Conservation (phyloP, 2,797 vertebrate genomes). For the Anableps anableps region DNA sequence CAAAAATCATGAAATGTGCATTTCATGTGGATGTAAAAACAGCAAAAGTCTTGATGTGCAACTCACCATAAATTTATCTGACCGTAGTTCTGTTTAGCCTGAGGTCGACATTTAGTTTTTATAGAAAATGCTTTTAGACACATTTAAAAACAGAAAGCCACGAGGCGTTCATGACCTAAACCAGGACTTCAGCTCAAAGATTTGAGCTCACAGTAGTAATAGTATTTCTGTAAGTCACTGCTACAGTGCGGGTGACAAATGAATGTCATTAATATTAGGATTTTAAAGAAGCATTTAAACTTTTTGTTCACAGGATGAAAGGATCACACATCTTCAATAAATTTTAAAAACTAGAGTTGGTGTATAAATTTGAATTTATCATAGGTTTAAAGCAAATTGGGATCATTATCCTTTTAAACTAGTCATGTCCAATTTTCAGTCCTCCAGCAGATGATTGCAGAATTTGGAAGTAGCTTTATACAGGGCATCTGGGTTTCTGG, state of each 20-base stretch:
- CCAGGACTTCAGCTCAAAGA: neutral
- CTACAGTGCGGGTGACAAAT: neutral
- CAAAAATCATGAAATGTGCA: neutral
- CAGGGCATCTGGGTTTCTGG: no score
- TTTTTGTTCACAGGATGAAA: neutral
- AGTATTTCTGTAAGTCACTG: neutral
- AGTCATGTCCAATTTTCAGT: no score
- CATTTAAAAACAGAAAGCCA: neutral
- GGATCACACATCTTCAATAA: neutral
- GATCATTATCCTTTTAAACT: no score
- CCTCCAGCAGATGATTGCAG: no score
- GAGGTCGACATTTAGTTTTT: slow-evolving; percentile 1
- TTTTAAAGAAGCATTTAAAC: neutral
- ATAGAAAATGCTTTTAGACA: slow-evolving; percentile 9
- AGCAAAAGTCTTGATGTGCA: neutral
- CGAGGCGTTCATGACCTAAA: neutral
- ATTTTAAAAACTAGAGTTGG: neutral
- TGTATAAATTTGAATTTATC: neutral
- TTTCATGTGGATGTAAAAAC: slow-evolving; percentile 6
- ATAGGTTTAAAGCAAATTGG: no score
- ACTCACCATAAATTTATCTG: neutral
- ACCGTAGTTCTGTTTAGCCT: neutral
- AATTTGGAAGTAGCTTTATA: no score
- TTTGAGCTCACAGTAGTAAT: neutral
- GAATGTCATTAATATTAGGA: neutral